Evolutionary conservation across 2,888 invertebrate species (phyloP), one percentile per base, ranked within the genome.

Genomic region (Eumerus sabulonum): DNA sequence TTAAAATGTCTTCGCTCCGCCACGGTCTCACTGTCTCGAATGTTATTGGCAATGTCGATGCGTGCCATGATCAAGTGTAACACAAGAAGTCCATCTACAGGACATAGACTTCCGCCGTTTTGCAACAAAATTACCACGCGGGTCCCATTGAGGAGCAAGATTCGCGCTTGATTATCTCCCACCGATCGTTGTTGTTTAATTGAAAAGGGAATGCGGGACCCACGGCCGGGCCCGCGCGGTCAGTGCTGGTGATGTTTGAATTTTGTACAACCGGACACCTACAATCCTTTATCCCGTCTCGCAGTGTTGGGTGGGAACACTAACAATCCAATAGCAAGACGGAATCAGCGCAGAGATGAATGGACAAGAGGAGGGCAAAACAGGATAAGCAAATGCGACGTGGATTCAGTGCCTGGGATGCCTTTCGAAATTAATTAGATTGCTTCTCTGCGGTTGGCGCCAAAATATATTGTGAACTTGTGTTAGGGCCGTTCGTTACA

Each of bases 41-140:
- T 79, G 79, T 79, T 79, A 79, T 79, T 79, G 79, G 79, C 70
- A 60, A 79, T 79, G 79, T 79, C 74, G 79, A 79, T 79, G 79
- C 79, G 79, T 79, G 79, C 79, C 79, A 79, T 79, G 79, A 74
- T 79, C 79, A 79, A 79, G 79, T 79, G 79, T 79, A 79, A 79
- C 79, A 79, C 79, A 79, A 79, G 79, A 79, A 79, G 79, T 79
- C 79, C 79, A 79, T 79, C 79, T 79, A 79, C 59, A 79, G 74
- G 74, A 79, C 79, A 79, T 79, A 79, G 79, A 79, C 79, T 79
- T 79, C 79, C 79, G 79, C 79, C 79, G 79, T 79, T 79, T 79
- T 60, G 79, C 68, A n/a, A 11, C 17, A 42, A 48, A 57, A 14
- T 72, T 51, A 53, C 47, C 66, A 62, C 45, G 60, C 66, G 54